Conservation (phyloP, 2,797 vertebrate species). For the Nyctibius grandis region DNA sequence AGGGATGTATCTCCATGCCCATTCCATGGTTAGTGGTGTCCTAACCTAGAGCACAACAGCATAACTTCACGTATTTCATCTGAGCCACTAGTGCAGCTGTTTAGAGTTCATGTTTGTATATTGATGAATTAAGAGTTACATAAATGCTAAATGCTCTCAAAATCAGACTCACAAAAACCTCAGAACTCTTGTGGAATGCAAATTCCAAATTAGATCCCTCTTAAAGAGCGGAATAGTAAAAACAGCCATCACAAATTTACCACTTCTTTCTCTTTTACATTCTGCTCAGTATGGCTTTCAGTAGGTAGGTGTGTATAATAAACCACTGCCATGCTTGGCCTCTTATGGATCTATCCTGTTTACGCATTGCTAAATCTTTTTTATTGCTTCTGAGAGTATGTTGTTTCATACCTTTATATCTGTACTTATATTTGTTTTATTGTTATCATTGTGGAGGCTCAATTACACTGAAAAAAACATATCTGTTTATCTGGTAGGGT, state of each 20-base stretch:
- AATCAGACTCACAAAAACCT: neutral
- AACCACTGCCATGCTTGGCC: constrained; percentile 6
- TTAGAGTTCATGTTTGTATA: neutral
- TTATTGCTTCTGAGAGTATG: constrained; percentile 61
- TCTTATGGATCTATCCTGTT: constrained; percentile 56
- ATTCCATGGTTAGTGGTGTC: neutral
- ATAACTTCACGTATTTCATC: neutral
- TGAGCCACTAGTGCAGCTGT: neutral
- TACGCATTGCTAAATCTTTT: constrained; percentile 44
- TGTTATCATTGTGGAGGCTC: constrained; percentile 9
- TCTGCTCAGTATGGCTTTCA: constrained; percentile 22
- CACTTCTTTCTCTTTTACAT: constrained; percentile 36
- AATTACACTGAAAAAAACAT: constrained; percentile 14
- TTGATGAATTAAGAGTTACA: neutral
- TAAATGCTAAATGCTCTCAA: constrained; percentile 22
- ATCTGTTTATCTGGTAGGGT: constrained; percentile 2
- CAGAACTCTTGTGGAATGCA: neutral
- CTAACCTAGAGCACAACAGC: neutral
- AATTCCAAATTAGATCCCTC: neutral
- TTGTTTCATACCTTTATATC: constrained; percentile 47
- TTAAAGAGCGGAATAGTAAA: constrained; percentile 32
- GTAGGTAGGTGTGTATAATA: constrained; percentile 20
- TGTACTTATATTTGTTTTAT: constrained; percentile 32
- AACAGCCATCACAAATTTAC: constrained; percentile 38
- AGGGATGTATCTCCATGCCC: neutral